A percentile compares a stretch with the other conserved stretches of the same genome.
These are phyloP conservation scores for Scrobipalpa atriplicella DNA, from an alignment of 2,888 invertebrate genomes.

Conservation along the genomic window DNA sequence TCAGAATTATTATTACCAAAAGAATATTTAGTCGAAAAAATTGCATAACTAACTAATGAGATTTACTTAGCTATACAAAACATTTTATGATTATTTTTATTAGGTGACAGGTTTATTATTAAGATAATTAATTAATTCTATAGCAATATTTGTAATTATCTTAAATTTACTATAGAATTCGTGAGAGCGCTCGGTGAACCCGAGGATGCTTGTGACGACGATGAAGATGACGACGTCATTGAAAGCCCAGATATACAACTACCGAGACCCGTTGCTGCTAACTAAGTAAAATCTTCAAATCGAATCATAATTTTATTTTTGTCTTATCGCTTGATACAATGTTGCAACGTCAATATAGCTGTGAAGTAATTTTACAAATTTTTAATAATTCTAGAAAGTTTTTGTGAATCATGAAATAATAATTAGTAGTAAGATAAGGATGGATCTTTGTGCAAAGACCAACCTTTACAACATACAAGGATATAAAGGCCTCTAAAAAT, in stretches of 20 bases:
- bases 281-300: constrained; percentile 46
- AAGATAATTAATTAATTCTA: constrained; percentile 31
- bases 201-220: constrained; percentile 90
- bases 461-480: too few species aligned
- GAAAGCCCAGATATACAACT: constrained; percentile 60
- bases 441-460: neutral
- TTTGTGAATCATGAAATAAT: neutral
- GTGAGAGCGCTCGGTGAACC: constrained; percentile 94
- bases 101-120: neutral
- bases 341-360: neutral
- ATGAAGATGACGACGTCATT: constrained; percentile 79
- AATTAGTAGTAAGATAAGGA: neutral
- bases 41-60: too few species aligned
- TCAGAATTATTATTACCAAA: too few species aligned
- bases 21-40: too few species aligned
- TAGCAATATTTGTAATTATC: too few species aligned
- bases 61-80: too few species aligned
- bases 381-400: neutral
- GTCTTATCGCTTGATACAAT: neutral
- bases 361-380: neutral
- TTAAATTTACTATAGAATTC: constrained; percentile 86
- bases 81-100: too few species aligned
- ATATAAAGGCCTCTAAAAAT: too few species aligned
- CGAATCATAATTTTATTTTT: neutral
- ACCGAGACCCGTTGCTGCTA: constrained; percentile 61